A percentile compares a stretch with the other conserved stretches of the same genome.
These are phyloP conservation scores for Eurypyga helias DNA, from an alignment of 2,113 vertebrate genomes.

Conservation along the genomic window DNA sequence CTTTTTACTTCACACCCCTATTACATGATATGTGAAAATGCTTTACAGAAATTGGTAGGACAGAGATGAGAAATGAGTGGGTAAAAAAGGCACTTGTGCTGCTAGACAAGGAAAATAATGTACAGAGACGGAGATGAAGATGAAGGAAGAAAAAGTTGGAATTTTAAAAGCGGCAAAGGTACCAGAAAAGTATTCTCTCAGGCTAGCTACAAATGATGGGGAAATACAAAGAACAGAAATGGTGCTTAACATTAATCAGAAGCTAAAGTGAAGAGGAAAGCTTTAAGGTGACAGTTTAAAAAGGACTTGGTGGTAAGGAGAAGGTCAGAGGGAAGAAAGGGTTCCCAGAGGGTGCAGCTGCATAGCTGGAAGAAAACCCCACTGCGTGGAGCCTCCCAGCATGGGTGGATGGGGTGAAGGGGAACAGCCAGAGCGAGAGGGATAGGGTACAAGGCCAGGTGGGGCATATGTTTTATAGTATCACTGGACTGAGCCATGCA, in stretches of 20 bases:
- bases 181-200: background rate
- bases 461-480: background rate
- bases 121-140: background rate
- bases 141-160: conserved; percentile 4
- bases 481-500: background rate
- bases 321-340: background rate
- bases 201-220: background rate
- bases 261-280: background rate
- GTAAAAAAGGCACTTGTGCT: background rate
- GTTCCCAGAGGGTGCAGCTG: background rate
- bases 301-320: background rate
- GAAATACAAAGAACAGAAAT: background rate
- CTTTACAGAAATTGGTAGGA: conserved; percentile 4
- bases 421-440: accelerated
- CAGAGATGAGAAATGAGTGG: conserved; percentile 18
- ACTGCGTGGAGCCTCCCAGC: accelerated
- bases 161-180: conserved; percentile 4
- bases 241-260: background rate
- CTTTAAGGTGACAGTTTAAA: background rate
- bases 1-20: background rate
- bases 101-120: conserved; percentile 32
- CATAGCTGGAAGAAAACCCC: background rate
- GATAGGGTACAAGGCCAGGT: background rate
- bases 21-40: background rate
- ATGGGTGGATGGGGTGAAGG: background rate